These are phyloP conservation scores for Clarias platycephalus DNA, from an alignment of 2,797 vertebrate genomes.

Conservation along the genomic window DNA sequence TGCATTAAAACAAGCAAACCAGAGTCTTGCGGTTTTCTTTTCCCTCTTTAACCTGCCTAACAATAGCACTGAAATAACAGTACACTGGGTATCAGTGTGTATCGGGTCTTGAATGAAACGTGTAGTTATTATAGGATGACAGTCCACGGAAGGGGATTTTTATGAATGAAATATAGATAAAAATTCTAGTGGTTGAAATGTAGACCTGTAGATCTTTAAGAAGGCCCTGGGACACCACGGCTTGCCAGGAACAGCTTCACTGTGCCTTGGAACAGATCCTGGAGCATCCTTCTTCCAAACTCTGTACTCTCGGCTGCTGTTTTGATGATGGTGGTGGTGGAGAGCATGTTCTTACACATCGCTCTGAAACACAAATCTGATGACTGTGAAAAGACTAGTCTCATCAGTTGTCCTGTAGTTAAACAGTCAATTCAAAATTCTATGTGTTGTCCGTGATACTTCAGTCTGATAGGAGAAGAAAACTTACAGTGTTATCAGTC, in stretches of 20 bases:
- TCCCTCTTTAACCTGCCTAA: constrained; percentile 23
- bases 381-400: not conserved
- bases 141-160: constrained; percentile 31
- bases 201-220: not conserved
- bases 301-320: not conserved
- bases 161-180: constrained; percentile 22
- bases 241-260: constrained; percentile 1
- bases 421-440: not conserved
- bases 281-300: not conserved
- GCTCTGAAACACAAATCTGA: not conserved
- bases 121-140: constrained; percentile 5
- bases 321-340: not conserved
- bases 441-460: not conserved
- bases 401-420: not conserved
- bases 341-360: not conserved
- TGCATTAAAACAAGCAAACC: constrained; percentile 32
- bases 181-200: constrained; percentile 17
- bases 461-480: no score
- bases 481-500: not conserved
- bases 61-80: constrained; percentile 28
- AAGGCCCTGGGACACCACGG: not conserved
- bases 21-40: constrained; percentile 32
- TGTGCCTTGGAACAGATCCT: not conserved
- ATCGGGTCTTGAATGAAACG: constrained; percentile 21
- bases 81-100: not conserved